Percentiles rank a stretch among this genome's conserved stretches.
phyloP scores from a whole-genome alignment of 2,113 vertebrate species.

The Grantiella picta region DNA sequence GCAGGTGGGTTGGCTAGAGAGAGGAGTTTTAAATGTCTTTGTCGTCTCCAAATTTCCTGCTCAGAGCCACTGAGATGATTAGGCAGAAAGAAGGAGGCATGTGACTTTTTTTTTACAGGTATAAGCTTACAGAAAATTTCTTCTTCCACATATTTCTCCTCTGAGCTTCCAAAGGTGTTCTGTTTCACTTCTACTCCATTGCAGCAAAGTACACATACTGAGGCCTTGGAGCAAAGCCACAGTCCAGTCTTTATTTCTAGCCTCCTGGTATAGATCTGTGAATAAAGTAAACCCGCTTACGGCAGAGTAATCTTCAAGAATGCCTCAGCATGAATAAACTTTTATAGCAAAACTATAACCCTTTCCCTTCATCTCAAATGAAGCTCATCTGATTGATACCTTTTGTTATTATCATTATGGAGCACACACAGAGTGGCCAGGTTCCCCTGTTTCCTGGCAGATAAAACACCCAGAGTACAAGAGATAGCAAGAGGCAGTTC shows the following conservation, averaged over 20 bases:
- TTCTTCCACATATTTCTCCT: not conserved
- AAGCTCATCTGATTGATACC: not conserved
- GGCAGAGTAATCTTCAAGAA: not conserved
- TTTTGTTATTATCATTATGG: not conserved
- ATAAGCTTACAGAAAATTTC: not conserved
- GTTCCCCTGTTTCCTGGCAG: not conserved
- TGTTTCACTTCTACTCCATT: not conserved
- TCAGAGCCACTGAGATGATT: not conserved
- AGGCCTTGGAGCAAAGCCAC: not conserved
- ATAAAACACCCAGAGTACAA: not conserved
- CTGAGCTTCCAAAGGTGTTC: not conserved
- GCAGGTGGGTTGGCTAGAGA: not conserved
- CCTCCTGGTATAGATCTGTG: not conserved
- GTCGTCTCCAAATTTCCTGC: not conserved
- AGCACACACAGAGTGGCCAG: not conserved
- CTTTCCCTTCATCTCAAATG: not conserved
- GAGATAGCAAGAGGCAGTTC: not conserved
- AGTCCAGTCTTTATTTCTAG: not conserved
- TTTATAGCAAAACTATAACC: not conserved
- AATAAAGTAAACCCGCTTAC: not conserved
- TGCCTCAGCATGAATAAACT: not conserved
- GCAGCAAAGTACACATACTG: not conserved
- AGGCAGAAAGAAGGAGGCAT: not conserved
- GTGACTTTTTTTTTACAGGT: not conserved
- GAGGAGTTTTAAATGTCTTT: not conserved